Evolutionary conservation across 2,113 vertebrate genomes (phyloP).

Genomic region (Corvus hawaiiensis): DNA sequence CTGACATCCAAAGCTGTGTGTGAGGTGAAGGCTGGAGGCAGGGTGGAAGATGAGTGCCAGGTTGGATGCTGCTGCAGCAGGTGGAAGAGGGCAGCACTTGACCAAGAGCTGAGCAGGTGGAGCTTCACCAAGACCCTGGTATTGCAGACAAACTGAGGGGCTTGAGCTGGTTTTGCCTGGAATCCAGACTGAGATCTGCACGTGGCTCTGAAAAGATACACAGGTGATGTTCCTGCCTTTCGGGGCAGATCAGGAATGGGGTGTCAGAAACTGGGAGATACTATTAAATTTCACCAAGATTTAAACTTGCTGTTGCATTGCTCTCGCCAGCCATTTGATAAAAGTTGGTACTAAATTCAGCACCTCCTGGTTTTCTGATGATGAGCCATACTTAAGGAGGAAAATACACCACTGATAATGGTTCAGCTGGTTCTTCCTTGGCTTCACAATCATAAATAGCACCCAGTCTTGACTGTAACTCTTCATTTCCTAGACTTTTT

Average conservation of each 20-base stretch:
- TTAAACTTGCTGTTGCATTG: neutral
- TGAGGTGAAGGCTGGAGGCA: rapidly evolving
- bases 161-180: neutral
- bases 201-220: neutral
- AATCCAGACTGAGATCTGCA: neutral
- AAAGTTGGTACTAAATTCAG: neutral
- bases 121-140: neutral
- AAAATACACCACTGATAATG: neutral
- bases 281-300: neutral
- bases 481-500: neutral
- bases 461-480: neutral
- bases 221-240: neutral
- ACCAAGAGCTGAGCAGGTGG: neutral
- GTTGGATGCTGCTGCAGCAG: neutral
- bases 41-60: neutral
- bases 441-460: neutral
- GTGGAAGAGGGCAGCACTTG: neutral
- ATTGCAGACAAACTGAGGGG: neutral
- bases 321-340: neutral
- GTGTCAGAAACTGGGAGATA: neutral
- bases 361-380: neutral
- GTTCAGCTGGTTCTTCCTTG: neutral
- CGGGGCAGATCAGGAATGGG: neutral
- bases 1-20: neutral
- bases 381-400: neutral